These are phyloP conservation scores for Rhipidura dahli DNA, from an alignment of 2,113 vertebrate species.

Conservation along the genomic window DNA sequence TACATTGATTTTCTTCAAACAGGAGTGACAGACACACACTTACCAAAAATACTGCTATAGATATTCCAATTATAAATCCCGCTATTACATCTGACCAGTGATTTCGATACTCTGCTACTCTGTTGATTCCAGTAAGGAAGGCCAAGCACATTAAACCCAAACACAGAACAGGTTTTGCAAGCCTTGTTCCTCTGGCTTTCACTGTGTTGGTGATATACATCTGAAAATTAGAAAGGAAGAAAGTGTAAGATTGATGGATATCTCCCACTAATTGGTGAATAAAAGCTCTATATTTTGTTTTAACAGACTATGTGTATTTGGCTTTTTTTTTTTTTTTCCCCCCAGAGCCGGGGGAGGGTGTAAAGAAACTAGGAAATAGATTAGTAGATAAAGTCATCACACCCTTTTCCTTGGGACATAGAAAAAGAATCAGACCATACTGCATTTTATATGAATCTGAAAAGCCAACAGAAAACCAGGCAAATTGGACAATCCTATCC, in stretches of 20 bases:
- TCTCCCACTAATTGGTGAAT: neutral
- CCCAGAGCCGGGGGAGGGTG: neutral
- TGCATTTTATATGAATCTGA: neutral
- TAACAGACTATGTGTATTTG: neutral
- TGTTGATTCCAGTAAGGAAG: conserved; percentile 95
- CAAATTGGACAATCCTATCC: neutral
- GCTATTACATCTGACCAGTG: conserved; percentile 98
- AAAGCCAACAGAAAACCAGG: neutral
- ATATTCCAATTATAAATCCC: conserved; percentile 90
- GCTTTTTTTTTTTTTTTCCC: neutral
- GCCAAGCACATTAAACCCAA: conserved; percentile 93
- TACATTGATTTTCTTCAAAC: neutral
- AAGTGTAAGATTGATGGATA: neutral
- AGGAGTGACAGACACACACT: conserved; percentile 50
- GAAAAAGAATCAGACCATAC: neutral
- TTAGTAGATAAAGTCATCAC: neutral
- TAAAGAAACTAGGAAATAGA: neutral
- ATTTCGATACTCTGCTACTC: conserved; percentile 97
- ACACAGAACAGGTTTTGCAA: conserved; percentile 93
- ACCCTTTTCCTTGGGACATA: neutral
- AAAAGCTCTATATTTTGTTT: neutral
- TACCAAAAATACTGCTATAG: conserved; percentile 96
- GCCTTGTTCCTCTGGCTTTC: conserved; percentile 91
- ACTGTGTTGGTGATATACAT: conserved; percentile 97
- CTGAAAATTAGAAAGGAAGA: conserved; percentile 73